Conservation (phyloP, 2,113 vertebrate species). For the Rhinolophus ferrumequinum region DNA sequence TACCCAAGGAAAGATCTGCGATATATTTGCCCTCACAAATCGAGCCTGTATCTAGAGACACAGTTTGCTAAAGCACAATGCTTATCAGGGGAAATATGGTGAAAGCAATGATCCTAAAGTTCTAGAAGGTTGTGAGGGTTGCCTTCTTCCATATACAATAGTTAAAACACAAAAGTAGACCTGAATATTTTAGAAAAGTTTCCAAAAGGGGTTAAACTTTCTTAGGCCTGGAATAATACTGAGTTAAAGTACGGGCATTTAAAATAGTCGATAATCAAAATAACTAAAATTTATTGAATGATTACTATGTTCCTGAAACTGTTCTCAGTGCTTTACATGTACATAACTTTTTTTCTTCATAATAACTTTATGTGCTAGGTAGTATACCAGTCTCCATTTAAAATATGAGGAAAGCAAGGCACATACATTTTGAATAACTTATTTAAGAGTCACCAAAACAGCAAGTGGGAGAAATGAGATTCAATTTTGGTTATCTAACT, state of each 20-base stretch:
- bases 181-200: constrained; percentile 1
- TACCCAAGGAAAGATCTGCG: not conserved
- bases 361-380: not conserved
- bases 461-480: not conserved
- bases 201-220: not conserved
- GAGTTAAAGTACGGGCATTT: not conserved
- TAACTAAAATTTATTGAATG: not conserved
- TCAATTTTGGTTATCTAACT: not conserved
- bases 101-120: not conserved
- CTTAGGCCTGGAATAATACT: not conserved
- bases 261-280: constrained; percentile 16
- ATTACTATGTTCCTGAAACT: not conserved
- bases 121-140: not conserved
- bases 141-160: not conserved
- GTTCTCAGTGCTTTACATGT: not conserved
- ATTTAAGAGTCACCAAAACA: not conserved
- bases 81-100: not conserved
- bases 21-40: not conserved
- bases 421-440: not conserved
- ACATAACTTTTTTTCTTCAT: not conserved
- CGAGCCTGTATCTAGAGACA: not conserved
- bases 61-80: not conserved
- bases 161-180: constrained; percentile 2
- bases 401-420: not conserved
- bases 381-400: not conserved